phyloP scores from a whole-genome alignment of 2,797 vertebrate genomes.

The Pempheris klunzingeri region DNA sequence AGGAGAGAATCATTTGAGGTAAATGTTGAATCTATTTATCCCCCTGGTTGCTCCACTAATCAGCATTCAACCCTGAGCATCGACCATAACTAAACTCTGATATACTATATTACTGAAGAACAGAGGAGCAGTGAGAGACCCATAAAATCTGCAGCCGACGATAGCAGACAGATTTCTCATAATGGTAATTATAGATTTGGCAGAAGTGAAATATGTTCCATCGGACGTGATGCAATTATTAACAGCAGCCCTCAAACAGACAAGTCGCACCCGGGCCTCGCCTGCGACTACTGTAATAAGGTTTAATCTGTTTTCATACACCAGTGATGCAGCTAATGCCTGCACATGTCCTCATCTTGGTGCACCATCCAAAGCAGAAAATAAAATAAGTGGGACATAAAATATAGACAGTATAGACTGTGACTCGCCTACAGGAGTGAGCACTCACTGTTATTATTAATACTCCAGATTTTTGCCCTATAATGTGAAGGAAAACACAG shows the following conservation, averaged over 20 bases:
- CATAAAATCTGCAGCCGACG: slow-evolving; percentile 61
- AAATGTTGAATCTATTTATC: slow-evolving; percentile 56
- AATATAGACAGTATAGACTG: slow-evolving; percentile 5
- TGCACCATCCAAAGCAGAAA: slow-evolving; percentile 7
- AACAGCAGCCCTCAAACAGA: slow-evolving; percentile 33
- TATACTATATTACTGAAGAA: slow-evolving; percentile 63
- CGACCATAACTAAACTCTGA: slow-evolving; percentile 61
- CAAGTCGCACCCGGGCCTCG: slow-evolving; percentile 18
- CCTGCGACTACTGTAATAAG: slow-evolving; percentile 8
- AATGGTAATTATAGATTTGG: slow-evolving; percentile 70
- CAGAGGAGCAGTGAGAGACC: slow-evolving; percentile 53
- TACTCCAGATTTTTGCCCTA: slow-evolving; percentile 9
- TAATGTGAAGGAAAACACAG: neutral
- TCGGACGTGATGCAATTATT: slow-evolving; percentile 56
- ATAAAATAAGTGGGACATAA: slow-evolving; percentile 36
- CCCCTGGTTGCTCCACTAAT: slow-evolving; percentile 46
- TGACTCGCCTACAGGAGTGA: neutral
- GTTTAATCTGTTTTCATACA: slow-evolving; percentile 45
- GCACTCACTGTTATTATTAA: slow-evolving; percentile 13
- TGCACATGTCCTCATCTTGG: slow-evolving; percentile 25
- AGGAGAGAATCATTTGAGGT: slow-evolving; percentile 40
- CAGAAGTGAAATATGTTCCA: slow-evolving; percentile 64
- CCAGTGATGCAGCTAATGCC: slow-evolving; percentile 31
- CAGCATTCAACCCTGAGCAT: slow-evolving; percentile 57
- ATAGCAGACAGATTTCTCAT: slow-evolving; percentile 60